Conservation (phyloP, 1,140 invertebrate species). For the Brachionus plicatilis region DNA sequence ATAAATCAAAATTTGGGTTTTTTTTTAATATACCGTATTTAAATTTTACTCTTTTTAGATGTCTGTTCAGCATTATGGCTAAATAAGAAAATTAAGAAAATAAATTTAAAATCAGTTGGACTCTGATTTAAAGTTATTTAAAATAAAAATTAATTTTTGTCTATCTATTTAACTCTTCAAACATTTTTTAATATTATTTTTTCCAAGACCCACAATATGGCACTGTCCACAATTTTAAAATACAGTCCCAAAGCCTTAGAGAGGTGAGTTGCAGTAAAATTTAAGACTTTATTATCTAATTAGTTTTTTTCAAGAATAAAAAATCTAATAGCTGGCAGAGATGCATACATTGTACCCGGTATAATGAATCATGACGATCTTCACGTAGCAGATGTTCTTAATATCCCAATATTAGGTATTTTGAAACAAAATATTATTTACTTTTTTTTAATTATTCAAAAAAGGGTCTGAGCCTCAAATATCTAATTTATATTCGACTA, state of each 20-base stretch:
- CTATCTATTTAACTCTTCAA: not conserved
- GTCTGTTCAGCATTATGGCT: too few relatives aligned
- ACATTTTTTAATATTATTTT: not conserved
- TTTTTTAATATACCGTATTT: too few relatives aligned
- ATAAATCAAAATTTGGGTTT: too few relatives aligned
- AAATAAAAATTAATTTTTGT: not conserved
- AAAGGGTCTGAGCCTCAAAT: slow-evolving; percentile 51
- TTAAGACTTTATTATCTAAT: not conserved
- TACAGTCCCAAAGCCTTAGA: slow-evolving; percentile 52
- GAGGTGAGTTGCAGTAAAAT: slow-evolving; percentile 35
- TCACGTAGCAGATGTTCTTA: slow-evolving; percentile 49
- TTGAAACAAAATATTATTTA: not conserved
- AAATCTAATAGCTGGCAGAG: slow-evolving; percentile 51
- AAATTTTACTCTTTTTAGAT: too few relatives aligned
- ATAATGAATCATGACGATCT: slow-evolving; percentile 53
- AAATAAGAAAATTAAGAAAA: too few relatives aligned
- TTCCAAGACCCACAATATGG: slow-evolving; percentile 53
- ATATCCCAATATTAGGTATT: slow-evolving; percentile 50
- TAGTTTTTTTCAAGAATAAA: slow-evolving; percentile 44
- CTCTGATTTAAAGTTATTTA: too few relatives aligned
- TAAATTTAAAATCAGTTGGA: too few relatives aligned
- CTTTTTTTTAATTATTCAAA: not conserved
- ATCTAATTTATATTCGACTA: slow-evolving; percentile 52
- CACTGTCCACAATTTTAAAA: slow-evolving; percentile 53
- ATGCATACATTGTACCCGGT: slow-evolving; percentile 54